These are phyloP conservation scores for Trichoplusia ni DNA, from an alignment of 1,140 invertebrate species.

Conservation along the genomic window DNA sequence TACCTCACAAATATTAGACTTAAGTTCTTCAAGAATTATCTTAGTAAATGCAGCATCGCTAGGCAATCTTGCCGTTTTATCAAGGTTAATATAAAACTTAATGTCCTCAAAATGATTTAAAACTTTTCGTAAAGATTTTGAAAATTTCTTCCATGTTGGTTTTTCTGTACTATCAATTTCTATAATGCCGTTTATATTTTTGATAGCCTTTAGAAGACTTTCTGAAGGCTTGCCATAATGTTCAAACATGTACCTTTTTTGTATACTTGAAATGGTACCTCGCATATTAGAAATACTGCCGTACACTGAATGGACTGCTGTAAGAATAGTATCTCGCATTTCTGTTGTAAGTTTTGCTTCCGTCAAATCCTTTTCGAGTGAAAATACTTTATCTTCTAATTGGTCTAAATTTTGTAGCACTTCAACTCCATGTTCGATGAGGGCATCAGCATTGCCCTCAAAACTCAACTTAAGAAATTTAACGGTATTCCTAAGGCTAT, in stretches of 20 bases:
- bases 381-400: constrained; percentile 67
- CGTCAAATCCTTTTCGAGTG: constrained; percentile 61
- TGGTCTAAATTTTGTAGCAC: constrained; percentile 57
- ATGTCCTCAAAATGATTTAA: constrained; percentile 77
- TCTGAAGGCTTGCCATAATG: constrained; percentile 69
- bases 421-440: constrained; percentile 67
- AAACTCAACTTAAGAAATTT: constrained; percentile 53
- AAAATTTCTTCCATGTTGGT: constrained; percentile 51
- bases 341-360: constrained; percentile 36
- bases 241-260: constrained; percentile 71
- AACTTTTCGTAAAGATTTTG: constrained; percentile 60
- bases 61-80: constrained; percentile 72
- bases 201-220: constrained; percentile 58
- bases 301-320: constrained; percentile 66
- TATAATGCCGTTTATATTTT: constrained; percentile 47
- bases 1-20: constrained; percentile 42
- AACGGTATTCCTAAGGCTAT: constrained; percentile 56
- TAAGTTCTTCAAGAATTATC: constrained; percentile 62
- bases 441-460: constrained; percentile 47
- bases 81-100: constrained; percentile 77
- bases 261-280: constrained; percentile 66
- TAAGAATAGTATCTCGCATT: constrained; percentile 55
- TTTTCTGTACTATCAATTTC: constrained; percentile 39
- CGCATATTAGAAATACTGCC: constrained; percentile 74
- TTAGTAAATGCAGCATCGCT: constrained; percentile 70